Conservation (phyloP, 2,888 invertebrate species). For the Hemistola chrysoprasaria region DNA sequence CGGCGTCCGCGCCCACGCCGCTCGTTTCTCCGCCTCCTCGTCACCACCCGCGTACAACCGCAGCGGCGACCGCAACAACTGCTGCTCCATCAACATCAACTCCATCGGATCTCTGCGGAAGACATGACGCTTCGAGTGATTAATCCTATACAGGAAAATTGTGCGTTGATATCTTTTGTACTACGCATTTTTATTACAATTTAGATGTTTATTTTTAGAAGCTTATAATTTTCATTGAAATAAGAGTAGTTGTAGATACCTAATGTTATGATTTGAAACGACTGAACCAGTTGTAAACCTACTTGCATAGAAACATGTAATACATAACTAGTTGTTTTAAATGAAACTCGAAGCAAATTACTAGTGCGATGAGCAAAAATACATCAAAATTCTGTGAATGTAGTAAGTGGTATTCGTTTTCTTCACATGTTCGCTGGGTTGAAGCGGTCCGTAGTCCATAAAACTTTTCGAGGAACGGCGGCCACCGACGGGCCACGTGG, state of each 20-base stretch:
- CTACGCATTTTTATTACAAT: conserved; percentile 1
- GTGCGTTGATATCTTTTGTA: conserved; percentile 27
- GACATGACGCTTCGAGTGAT: conserved; percentile 7
- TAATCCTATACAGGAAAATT: conserved; percentile 1
- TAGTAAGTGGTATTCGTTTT: conserved; percentile 12
- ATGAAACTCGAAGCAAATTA: background rate
- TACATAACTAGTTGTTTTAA: no score
- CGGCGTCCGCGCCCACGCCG: conserved; percentile 78
- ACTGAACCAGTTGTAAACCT: no score
- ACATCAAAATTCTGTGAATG: conserved; percentile 50
- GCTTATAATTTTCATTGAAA: no score
- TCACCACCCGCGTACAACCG: conserved; percentile 85
- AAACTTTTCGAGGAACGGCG: conserved; percentile 67
- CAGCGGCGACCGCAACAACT: conserved; percentile 85
- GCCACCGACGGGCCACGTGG: conserved; percentile 46
- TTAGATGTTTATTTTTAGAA: no score
- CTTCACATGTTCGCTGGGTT: conserved; percentile 65
- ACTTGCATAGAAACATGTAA: no score
- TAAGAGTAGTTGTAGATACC: no score
- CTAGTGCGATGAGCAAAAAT: conserved; percentile 12
- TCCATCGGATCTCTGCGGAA: conserved; percentile 90
- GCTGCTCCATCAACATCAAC: conserved; percentile 89
- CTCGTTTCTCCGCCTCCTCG: conserved; percentile 81
- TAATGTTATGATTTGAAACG: no score
- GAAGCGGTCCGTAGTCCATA: conserved; percentile 75